phyloP scores from a whole-genome alignment of 1,140 invertebrate genomes.

The Agraylea sexmaculata region DNA sequence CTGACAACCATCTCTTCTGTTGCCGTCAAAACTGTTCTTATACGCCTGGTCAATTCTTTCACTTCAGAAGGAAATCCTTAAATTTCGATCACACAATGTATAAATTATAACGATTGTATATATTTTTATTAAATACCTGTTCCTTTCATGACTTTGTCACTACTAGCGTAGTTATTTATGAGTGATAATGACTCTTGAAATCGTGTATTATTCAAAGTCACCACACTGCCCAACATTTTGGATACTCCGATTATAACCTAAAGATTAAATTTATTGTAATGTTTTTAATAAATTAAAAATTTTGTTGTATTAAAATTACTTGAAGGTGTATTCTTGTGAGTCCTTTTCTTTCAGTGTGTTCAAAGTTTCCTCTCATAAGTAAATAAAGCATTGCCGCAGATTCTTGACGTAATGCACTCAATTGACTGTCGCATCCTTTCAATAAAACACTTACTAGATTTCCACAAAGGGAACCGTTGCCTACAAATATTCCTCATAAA shows the following conservation, averaged over 20 bases:
- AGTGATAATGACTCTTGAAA: constrained; percentile 86
- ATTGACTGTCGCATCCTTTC: constrained; percentile 67
- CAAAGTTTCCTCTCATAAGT: constrained; percentile 87
- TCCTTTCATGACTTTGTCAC: constrained; percentile 88
- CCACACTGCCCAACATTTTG: constrained; percentile 76
- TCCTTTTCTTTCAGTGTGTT: constrained; percentile 69
- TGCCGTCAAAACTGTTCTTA: constrained; percentile 86
- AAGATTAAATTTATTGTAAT: constrained; percentile 13
- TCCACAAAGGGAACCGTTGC: constrained; percentile 72
- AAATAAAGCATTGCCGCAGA: constrained; percentile 83
- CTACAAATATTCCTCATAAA: constrained; percentile 29
- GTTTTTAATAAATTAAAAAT: constrained; percentile 3
- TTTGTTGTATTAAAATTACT: constrained; percentile 30
- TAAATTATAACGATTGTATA: constrained; percentile 12
- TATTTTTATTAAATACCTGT: constrained; percentile 43
- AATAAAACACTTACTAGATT: constrained; percentile 73
- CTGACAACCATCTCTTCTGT: constrained; percentile 79
- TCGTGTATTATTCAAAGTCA: constrained; percentile 73
- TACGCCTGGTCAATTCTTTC: constrained; percentile 82
- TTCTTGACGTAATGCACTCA: constrained; percentile 71
- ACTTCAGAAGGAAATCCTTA: constrained; percentile 75
- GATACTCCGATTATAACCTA: constrained; percentile 84
- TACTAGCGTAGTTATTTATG: constrained; percentile 85
- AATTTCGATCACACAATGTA: constrained; percentile 10
- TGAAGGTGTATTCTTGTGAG: constrained; percentile 78